Base-by-base conservation (phyloP, 2,888 invertebrate species). In the Hesperia comma region DNA sequence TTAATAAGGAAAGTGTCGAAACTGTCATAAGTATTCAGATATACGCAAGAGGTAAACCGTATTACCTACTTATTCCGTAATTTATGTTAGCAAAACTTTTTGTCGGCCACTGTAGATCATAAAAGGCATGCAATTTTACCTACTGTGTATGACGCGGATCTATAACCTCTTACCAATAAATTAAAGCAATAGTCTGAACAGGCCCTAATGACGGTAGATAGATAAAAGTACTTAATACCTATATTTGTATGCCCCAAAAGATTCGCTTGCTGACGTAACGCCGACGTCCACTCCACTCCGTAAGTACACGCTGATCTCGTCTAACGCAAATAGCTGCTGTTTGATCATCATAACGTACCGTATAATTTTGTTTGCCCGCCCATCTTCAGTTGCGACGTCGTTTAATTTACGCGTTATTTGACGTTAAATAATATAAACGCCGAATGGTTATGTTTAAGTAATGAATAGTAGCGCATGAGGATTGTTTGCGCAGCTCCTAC, bases 361-460 rank as follows among this genome's bases (percentile, higher is more conserved):
- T 62, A 58, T 64, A 64, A 64, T 64, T 63, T 32, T 58, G 63
- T 64, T 64, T 64, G 57, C 63, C 32, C 12, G n/a, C 10, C 54
- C 51, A 46, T 32, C 57, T 64, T 46, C 7, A 56, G 33, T 53
- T 49, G 55, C 51, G 57, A 64, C 63, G 63, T 63, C 63, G 64
- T 58, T 60, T 32, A 66, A 64, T 58, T 51, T 58, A 26, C 54
- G 33, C 58, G 51, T 64, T 54, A 19, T 63, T 41, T 63, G 49
- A 58, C 57, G 51, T 64, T 32, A 64, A 64, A 64, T 64, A 64
- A 64, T 26, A 49, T 64, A 41, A 14, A 49, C 49, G 63, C 40
- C 56, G 57, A 63, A 57, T 63, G 56, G 49, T 57, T 51, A 63
- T 64, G 64, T 58, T 49, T 53, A 41, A 53, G 64, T 64, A 64